A percentile compares a stretch with the other conserved stretches of the same genome.
Conservation (phyloP, 1,140 invertebrate species). For the Euwallacea fornicatus region DNA sequence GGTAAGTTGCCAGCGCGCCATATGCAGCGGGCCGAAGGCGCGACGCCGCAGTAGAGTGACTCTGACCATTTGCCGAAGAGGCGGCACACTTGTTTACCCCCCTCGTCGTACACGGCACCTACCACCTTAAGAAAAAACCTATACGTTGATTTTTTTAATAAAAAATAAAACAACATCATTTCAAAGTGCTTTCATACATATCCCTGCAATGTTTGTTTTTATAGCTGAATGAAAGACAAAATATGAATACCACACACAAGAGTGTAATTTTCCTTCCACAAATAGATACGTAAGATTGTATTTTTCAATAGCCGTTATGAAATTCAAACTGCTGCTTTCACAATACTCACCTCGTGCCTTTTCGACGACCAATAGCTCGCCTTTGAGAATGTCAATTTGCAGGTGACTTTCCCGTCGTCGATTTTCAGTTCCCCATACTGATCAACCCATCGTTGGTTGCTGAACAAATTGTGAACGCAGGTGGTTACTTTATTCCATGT, state of each 20-base stretch:
- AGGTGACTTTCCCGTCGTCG: slow-evolving; percentile 64
- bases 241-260: slow-evolving; percentile 11
- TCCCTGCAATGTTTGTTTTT: not conserved
- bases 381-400: slow-evolving; percentile 83
- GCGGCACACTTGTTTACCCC: slow-evolving; percentile 64
- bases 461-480: slow-evolving; percentile 84
- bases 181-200: not conserved
- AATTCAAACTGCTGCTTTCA: not conserved
- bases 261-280: not conserved
- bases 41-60: slow-evolving; percentile 73
- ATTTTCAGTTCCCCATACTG: slow-evolving; percentile 84
- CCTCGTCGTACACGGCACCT: slow-evolving; percentile 64
- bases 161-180: not conserved
- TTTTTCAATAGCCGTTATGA: not conserved
- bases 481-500: slow-evolving; percentile 87
- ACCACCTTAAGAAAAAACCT: slow-evolving; percentile 56
- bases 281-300: not conserved
- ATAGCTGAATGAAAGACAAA: not conserved
- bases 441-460: slow-evolving; percentile 82
- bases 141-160: not conserved
- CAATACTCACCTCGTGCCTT: slow-evolving; percentile 63
- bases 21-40: slow-evolving; percentile 70
- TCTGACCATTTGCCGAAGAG: slow-evolving; percentile 84
- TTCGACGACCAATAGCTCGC: slow-evolving; percentile 79
- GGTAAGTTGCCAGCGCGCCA: slow-evolving; percentile 82